A percentile compares a stretch with the other conserved stretches of the same genome.
These are phyloP conservation scores for Remorina albescens DNA, from an alignment of 2,797 vertebrate genomes.

Conservation along the genomic window DNA sequence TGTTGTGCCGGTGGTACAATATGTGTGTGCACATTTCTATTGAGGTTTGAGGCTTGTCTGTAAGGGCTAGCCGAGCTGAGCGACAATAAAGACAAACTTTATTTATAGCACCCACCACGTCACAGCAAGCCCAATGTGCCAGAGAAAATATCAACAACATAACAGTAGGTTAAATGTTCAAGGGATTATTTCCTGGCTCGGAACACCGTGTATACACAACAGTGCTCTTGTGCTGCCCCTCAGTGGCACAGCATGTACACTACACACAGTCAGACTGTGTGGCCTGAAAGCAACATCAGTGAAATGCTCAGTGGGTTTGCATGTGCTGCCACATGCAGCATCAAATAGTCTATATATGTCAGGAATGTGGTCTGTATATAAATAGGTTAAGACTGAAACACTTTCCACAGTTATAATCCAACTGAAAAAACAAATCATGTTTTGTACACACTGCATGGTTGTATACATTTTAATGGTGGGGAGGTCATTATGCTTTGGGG, in stretches of 20 bases:
- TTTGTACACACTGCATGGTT: not conserved
- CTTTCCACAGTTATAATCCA: slow-evolving; percentile 2
- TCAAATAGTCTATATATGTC: slow-evolving; percentile 3
- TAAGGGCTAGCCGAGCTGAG: slow-evolving; percentile 16
- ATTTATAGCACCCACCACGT: slow-evolving; percentile 56
- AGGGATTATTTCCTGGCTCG: slow-evolving; percentile 62
- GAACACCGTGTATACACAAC: slow-evolving; percentile 37
- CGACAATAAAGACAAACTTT: slow-evolving; percentile 36
- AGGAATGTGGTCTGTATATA: not conserved
- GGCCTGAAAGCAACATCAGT: not conserved
- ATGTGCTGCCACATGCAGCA: slow-evolving; percentile 12
- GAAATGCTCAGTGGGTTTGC: slow-evolving; percentile 4
- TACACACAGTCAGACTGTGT: slow-evolving; percentile 34
- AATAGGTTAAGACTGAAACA: not conserved
- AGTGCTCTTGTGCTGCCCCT: slow-evolving; percentile 58
- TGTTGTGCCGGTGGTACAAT: slow-evolving; percentile 26
- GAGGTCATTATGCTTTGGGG: slow-evolving; percentile 7
- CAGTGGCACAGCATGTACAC: slow-evolving; percentile 56
- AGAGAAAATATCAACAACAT: slow-evolving; percentile 61
- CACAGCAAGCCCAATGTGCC: slow-evolving; percentile 35
- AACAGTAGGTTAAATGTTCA: slow-evolving; percentile 66
- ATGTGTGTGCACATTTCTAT: slow-evolving; percentile 29
- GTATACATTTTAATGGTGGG: not conserved
- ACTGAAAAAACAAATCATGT: slow-evolving; percentile 13
- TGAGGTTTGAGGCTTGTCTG: slow-evolving; percentile 18